These are phyloP conservation scores for Aphis gossypii DNA, from an alignment of 1,140 invertebrate species.

Conservation along the genomic window DNA sequence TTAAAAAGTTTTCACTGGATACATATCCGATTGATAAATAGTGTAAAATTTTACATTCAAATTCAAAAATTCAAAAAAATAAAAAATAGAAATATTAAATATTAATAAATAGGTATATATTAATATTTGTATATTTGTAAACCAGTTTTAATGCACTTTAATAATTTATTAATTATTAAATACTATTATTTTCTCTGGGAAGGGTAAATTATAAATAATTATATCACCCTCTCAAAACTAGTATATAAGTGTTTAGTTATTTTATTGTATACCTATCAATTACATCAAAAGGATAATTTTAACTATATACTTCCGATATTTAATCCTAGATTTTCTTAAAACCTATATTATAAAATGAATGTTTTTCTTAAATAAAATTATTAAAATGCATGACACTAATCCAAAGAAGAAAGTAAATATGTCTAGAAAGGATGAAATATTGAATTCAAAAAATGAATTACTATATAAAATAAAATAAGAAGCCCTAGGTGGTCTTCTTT, in stretches of 20 bases:
- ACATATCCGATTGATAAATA: no score
- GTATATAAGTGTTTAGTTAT: background rate
- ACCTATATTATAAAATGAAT: background rate
- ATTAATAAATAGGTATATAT: no score
- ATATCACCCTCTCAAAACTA: background rate
- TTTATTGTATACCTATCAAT: background rate
- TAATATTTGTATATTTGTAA: background rate
- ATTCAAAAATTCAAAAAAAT: no score
- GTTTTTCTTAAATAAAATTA: background rate
- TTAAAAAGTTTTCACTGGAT: no score
- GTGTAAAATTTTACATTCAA: no score
- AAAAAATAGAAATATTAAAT: no score
- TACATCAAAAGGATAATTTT: background rate
- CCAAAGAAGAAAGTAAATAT: background rate
- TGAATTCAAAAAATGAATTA: background rate
- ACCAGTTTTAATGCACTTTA: background rate
- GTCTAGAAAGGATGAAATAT: background rate
- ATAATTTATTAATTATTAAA: no score
- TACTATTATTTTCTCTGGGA: no score
- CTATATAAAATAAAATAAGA: background rate
- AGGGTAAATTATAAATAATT: background rate
- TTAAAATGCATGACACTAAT: constrained; percentile 1
- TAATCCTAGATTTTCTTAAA: background rate
- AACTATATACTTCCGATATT: background rate
- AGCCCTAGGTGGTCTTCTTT: background rate